Conservation (phyloP, 2,113 vertebrate species). For the Stigmatopora nigra region DNA sequence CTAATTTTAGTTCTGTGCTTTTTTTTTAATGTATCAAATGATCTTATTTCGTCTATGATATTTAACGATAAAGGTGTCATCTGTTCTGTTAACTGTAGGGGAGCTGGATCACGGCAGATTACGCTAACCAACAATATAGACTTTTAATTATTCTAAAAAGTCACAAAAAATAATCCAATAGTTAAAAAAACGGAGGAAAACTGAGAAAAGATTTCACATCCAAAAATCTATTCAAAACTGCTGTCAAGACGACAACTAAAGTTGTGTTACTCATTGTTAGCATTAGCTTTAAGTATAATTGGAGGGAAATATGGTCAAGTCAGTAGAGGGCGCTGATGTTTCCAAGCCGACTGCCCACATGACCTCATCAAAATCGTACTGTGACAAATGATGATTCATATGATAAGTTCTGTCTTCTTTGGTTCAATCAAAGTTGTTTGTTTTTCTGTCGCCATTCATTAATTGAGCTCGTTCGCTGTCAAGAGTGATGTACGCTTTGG, state of each 20-base stretch:
- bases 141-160: too few species aligned
- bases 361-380: constrained; percentile 76
- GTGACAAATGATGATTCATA: constrained; percentile 77
- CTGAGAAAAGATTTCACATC: too few species aligned
- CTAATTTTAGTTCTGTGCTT: too few species aligned
- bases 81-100: too few species aligned
- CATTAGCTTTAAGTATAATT: constrained; percentile 34
- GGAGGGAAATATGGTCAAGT: constrained; percentile 37
- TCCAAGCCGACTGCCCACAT: constrained; percentile 70
- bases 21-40: too few species aligned
- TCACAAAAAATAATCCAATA: too few species aligned
- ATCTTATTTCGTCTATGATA: too few species aligned
- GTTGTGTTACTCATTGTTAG: not conserved
- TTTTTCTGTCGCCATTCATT: constrained; percentile 48
- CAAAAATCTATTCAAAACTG: too few species aligned
- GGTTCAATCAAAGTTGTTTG: constrained; percentile 57
- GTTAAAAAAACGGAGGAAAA: too few species aligned
- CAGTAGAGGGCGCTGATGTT: constrained; percentile 88
- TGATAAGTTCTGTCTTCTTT: constrained; percentile 52
- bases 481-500: constrained; percentile 43
- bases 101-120: too few species aligned
- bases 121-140: too few species aligned
- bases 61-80: too few species aligned
- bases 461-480: constrained; percentile 42
- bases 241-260: not conserved